These are phyloP conservation scores for Noctua pronuba DNA, from an alignment of 2,888 invertebrate genomes.

Conservation along the genomic window DNA sequence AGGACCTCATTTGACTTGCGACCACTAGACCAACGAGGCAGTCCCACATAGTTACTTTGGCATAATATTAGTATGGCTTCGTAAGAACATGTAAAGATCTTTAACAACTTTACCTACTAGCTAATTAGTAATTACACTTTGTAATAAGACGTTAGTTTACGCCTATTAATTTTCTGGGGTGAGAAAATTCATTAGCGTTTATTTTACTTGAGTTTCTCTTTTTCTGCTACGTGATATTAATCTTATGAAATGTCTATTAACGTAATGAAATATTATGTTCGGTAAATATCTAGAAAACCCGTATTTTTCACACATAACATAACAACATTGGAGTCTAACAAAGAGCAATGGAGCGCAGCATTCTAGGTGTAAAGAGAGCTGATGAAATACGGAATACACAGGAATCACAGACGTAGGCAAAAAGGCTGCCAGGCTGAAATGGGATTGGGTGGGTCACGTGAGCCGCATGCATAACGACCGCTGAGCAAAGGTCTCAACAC, in stretches of 20 bases:
- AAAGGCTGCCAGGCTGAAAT: no score
- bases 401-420: no score
- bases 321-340: no score
- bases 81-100: not conserved
- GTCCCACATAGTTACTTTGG: not conserved
- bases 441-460: no score
- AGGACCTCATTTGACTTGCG: no score
- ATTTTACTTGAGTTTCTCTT: slow-evolving; percentile 16
- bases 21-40: no score
- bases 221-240: not conserved
- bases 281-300: not conserved
- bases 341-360: no score
- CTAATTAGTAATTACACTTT: slow-evolving; percentile 29
- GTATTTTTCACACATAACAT: not conserved
- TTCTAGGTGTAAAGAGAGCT: no score
- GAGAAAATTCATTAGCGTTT: slow-evolving; percentile 28
- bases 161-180: slow-evolving; percentile 33
- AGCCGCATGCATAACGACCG: no score
- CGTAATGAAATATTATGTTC: not conserved
- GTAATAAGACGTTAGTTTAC: slow-evolving; percentile 19
- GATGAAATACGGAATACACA: no score
- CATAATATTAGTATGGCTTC: not conserved
- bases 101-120: not conserved
- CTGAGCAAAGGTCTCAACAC: no score
- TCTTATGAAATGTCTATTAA: slow-evolving; percentile 1